phyloP scores from a whole-genome alignment of 2,888 invertebrate genomes.

The Drymonia ruficornis region DNA sequence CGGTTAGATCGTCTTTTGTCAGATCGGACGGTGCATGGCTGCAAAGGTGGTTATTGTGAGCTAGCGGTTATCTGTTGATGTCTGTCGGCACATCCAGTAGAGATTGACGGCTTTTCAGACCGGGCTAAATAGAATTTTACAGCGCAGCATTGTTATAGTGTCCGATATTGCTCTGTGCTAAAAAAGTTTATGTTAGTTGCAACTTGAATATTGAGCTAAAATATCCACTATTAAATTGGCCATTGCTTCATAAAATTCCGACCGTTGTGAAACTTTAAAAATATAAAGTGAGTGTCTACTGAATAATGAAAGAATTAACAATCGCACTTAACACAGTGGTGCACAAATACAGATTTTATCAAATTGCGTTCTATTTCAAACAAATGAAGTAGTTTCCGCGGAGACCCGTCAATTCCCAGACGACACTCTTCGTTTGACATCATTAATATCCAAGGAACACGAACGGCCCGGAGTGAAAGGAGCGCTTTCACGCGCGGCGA shows the following conservation, averaged over 20 bases:
- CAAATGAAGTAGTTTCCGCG: conserved; percentile 46
- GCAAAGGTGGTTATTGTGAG: conserved; percentile 40
- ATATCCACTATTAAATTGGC: too few species aligned
- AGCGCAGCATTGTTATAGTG: conserved; percentile 35
- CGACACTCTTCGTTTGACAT: conserved; percentile 54
- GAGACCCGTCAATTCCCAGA: conserved; percentile 56
- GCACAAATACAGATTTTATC: not conserved
- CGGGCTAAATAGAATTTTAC: conserved; percentile 56
- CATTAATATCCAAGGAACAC: conserved; percentile 59
- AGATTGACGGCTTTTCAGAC: conserved; percentile 58
- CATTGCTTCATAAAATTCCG: too few species aligned
- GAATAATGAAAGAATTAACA: not conserved
- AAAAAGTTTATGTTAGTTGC: conserved; percentile 17
- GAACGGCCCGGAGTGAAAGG: conserved; percentile 47
- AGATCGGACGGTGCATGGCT: conserved; percentile 19
- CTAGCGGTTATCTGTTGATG: conserved; percentile 60
- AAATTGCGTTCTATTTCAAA: conserved; percentile 39
- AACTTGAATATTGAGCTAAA: conserved; percentile 1
- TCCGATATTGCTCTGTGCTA: conserved; percentile 23
- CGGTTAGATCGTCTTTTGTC: not conserved
- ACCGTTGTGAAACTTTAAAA: too few species aligned
- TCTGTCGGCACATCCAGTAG: conserved; percentile 53
- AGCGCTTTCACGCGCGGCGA: conserved; percentile 49
- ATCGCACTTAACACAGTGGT: not conserved
- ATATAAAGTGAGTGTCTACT: not conserved